phyloP scores from a whole-genome alignment of 1,140 invertebrate species.

The Drosophila chauvacae region DNA sequence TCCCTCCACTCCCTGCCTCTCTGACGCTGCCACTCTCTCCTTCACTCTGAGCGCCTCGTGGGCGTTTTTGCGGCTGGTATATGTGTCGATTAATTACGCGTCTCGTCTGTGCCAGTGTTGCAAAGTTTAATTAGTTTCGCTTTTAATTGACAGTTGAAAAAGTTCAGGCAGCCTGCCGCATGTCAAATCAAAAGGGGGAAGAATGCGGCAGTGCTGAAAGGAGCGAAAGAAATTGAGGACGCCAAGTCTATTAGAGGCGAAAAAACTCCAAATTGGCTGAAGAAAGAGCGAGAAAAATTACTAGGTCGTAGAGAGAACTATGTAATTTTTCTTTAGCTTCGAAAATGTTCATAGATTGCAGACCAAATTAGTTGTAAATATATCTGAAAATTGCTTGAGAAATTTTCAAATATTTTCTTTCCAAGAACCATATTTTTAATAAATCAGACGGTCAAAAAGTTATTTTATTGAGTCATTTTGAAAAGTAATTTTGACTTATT shows the following conservation, averaged over 20 bases:
- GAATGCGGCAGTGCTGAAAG: slow-evolving; percentile 1
- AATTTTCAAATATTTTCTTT: too few species aligned
- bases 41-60: slow-evolving; percentile 3
- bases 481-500: too few species aligned
- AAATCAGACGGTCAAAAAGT: too few species aligned
- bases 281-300: slow-evolving; percentile 2
- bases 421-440: too few species aligned
- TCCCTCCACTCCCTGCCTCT: not conserved
- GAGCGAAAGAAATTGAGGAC: slow-evolving; percentile 1
- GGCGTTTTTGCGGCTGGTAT: slow-evolving; percentile 38
- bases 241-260: slow-evolving; percentile 23
- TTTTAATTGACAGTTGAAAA: slow-evolving; percentile 79
- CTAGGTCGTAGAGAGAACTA: not conserved
- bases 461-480: too few species aligned
- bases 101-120: slow-evolving; percentile 59
- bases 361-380: too few species aligned
- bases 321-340: not conserved
- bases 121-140: slow-evolving; percentile 81
- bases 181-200: slow-evolving; percentile 31
- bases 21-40: not conserved
- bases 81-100: slow-evolving; percentile 79
- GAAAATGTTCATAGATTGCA: not conserved
- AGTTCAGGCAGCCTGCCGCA: slow-evolving; percentile 59
- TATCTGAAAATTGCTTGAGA: too few species aligned
- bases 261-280: slow-evolving; percentile 14